These are phyloP conservation scores for Cavia aperea DNA, from an alignment of 2,113 vertebrate species.

Conservation along the genomic window DNA sequence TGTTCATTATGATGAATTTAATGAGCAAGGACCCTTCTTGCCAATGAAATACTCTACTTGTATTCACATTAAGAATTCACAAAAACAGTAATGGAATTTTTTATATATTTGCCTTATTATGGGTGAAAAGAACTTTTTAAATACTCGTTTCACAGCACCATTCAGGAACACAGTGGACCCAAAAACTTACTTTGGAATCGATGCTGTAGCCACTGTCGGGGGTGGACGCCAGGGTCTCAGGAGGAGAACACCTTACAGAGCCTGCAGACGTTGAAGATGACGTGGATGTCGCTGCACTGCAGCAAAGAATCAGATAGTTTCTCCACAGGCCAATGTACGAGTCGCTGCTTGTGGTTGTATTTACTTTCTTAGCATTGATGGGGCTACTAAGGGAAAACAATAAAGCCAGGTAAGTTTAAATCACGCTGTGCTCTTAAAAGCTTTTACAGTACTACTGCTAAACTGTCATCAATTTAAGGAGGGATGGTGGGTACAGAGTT, in stretches of 20 bases:
- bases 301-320: conserved; percentile 98
- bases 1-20: background rate
- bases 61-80: background rate
- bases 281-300: conserved; percentile 87
- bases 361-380: conserved; percentile 98
- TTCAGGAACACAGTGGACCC: too few relatives aligned
- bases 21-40: background rate
- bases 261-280: conserved; percentile 81
- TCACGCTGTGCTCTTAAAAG: background rate
- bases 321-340: conserved; percentile 97
- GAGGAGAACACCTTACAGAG: conserved; percentile 94
- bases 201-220: conserved; percentile 97
- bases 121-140: background rate
- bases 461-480: background rate
- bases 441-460: background rate
- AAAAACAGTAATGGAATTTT: background rate
- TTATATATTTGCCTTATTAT: background rate
- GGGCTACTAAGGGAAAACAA: conserved; percentile 83
- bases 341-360: conserved; percentile 88
- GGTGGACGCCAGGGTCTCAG: conserved; percentile 98
- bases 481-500: background rate
- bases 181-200: conserved; percentile 89
- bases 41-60: background rate
- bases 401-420: background rate
- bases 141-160: background rate